A percentile compares a stretch with the other conserved stretches of the same genome.
Evolutionary conservation across 1,140 invertebrate genomes (phyloP).

Genomic region (Sminthurinus signatus): DNA sequence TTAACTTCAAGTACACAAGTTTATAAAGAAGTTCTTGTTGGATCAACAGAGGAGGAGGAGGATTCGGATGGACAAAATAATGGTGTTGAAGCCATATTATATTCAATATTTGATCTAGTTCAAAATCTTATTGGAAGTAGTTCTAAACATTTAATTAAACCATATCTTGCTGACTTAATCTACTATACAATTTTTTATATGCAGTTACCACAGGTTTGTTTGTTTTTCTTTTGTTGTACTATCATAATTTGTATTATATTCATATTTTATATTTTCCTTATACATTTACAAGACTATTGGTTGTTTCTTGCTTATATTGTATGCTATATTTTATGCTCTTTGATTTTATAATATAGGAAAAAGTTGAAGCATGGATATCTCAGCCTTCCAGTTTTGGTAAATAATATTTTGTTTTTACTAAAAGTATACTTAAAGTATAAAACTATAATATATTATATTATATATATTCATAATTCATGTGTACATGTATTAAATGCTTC

Average conservation of each 20-base stretch:
- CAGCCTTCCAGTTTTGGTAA: constrained; percentile 69
- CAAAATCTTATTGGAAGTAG: constrained; percentile 21
- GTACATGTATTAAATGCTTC: no score
- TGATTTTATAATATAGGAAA: no score
- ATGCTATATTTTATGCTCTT: no score
- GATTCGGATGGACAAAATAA: constrained; percentile 52
- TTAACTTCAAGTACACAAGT: constrained; percentile 62
- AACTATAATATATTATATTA: no score
- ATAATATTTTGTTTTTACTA: no score
- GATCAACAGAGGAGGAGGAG: constrained; percentile 49
- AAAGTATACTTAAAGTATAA: no score
- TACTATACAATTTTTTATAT: constrained; percentile 69
- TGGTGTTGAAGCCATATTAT: constrained; percentile 67
- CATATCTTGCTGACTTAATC: constrained; percentile 61
- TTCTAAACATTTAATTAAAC: constrained; percentile 51
- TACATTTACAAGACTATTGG: no score
- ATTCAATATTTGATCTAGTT: constrained; percentile 65
- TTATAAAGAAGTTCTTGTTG: constrained; percentile 57
- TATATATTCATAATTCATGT: no score
- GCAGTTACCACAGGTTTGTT: constrained; percentile 73
- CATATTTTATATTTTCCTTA: no score
- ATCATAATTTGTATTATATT: constrained; percentile 5
- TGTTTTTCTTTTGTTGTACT: constrained; percentile 50
- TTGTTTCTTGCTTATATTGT: no score
- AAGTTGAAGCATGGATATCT: constrained; percentile 57